Base-by-base conservation (phyloP, 1,140 invertebrate species). In the Piezodorus guildinii region DNA sequence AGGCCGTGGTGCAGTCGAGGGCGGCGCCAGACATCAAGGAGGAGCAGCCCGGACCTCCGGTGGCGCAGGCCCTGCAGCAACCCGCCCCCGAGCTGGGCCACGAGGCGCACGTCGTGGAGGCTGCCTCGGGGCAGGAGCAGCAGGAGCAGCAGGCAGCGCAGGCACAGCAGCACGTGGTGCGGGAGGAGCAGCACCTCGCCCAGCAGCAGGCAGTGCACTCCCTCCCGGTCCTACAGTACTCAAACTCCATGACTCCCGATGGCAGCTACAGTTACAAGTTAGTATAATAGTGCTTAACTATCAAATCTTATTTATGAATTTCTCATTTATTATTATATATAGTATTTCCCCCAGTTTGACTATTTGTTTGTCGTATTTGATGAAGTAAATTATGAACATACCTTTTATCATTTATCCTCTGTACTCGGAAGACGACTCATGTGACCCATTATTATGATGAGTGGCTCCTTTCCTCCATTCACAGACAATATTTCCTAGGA, bases 231-330 rank as follows among this genome's bases (percentile, higher is more conserved):
- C 19, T 69, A 2, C 45, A 61, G 3, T 68, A 66, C 30, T 58
- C 62, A 12, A 69, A 67, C 46, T 61, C 66, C n/a, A 52, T 69
- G 49, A 58, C 62, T 14, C 58, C 43, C 21, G 68, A 69, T 34
- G 68, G 68, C 16, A 64, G 64, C 6, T 69, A 68, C 30, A 64
- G 62, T 25, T 69, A 69, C 66, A 69, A 67, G 68, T 69, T 60
- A 68, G 66, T 62, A 23, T 27, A 9, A 12, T 3, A 16, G 34
- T 34, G 12, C 2, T 80, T 82, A 45, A 5, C 3, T 5, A 17
- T 21, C n/a, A 51, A n/a, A n/a, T 51, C 46, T 3, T 21, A 4
- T 21, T 51, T 16, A 58, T 23, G 16, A 4, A 5, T 30, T n/a
- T 34, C 25, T 62, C n/a, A n/a, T n/a, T n/a, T n/a, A n/a, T n/a